Conservation (phyloP, 2,113 vertebrate species). For the Dinomys branickii region DNA sequence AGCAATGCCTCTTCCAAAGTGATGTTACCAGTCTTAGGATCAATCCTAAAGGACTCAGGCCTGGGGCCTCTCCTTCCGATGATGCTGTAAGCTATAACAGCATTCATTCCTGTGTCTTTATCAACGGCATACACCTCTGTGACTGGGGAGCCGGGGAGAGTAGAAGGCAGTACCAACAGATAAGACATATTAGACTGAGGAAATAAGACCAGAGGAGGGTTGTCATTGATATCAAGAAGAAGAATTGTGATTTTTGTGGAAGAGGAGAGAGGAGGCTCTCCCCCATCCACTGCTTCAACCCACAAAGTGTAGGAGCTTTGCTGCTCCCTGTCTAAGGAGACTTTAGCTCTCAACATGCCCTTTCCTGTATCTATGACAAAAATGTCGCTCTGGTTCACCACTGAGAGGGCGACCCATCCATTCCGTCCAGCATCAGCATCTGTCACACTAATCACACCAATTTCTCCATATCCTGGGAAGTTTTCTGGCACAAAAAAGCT, state of each 20-base stretch:
- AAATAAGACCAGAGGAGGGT: conserved; percentile 96
- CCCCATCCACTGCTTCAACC: conserved; percentile 96
- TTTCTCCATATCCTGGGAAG: conserved; percentile 97
- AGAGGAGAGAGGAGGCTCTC: conserved; percentile 95
- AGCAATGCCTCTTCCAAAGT: conserved; percentile 94
- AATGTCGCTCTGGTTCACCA: conserved; percentile 96
- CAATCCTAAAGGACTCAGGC: conserved; percentile 95
- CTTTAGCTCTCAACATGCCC: conserved; percentile 94
- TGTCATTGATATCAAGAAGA: conserved; percentile 98
- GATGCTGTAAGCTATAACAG: conserved; percentile 98
- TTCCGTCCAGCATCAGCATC: conserved; percentile 96
- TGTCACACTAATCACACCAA: conserved; percentile 96
- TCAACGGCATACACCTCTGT: conserved; percentile 99
- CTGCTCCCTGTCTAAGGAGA: conserved; percentile 95
- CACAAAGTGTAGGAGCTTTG: conserved; percentile 96
- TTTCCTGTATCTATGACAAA: conserved; percentile 98
- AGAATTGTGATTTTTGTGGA: conserved; percentile 96
- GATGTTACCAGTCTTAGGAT: conserved; percentile 97
- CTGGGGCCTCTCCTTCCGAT: conserved; percentile 95
- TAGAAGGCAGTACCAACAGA: conserved; percentile 95
- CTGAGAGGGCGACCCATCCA: conserved; percentile 96
- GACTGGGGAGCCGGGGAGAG: conserved; percentile 96
- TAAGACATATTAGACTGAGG: conserved; percentile 99
- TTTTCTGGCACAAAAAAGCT: conserved; percentile 99
- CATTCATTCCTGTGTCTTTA: conserved; percentile 99